Percentiles rank a stretch among this genome's conserved stretches.
Evolutionary conservation across 2,113 vertebrate species (phyloP).

Genomic region (Nyctibius bracteatus): DNA sequence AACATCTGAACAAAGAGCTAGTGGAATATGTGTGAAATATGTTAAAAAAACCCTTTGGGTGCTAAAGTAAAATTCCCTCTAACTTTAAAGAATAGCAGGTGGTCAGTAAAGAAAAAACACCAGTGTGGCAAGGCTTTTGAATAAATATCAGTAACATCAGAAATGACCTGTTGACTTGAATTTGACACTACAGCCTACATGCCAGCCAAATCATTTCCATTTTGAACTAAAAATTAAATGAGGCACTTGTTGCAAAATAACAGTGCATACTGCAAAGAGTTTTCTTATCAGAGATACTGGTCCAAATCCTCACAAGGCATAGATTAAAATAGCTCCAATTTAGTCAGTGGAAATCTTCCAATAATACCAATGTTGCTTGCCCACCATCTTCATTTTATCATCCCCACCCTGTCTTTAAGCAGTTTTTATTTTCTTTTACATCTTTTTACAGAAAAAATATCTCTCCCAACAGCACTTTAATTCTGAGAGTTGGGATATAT

Average conservation of each 20-base stretch:
- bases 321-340: neutral
- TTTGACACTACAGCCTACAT: neutral
- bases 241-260: neutral
- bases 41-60: neutral
- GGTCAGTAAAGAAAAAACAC: neutral
- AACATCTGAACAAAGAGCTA: neutral
- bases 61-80: slow-evolving; percentile 18
- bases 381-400: neutral
- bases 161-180: neutral
- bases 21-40: slow-evolving; percentile 8
- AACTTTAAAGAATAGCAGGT: neutral
- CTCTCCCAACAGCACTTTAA: neutral
- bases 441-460: neutral
- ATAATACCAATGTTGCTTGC: neutral
- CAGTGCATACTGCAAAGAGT: neutral
- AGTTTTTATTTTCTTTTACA: neutral
- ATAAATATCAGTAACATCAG: neutral
- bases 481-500: neutral
- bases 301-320: neutral
- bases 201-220: neutral
- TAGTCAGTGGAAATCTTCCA: neutral
- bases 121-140: neutral
- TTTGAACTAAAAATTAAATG: neutral
- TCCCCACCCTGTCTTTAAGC: neutral
- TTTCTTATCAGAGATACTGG: neutral